These are phyloP conservation scores for Mylabris sibirica DNA, from an alignment of 2,888 invertebrate species.

Conservation along the genomic window DNA sequence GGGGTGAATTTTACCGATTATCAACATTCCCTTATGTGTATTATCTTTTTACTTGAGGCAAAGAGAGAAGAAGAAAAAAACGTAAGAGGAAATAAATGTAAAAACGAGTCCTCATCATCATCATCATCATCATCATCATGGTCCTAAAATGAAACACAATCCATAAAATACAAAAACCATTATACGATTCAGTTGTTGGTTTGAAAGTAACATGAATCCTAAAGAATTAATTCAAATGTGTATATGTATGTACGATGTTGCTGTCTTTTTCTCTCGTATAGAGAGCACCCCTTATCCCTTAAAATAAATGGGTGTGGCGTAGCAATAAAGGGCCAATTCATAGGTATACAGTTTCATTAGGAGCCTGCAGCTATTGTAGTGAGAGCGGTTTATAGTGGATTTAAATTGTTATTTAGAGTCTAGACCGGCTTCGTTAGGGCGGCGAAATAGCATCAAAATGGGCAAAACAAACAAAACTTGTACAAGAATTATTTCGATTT, in stretches of 20 bases:
- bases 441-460: not conserved
- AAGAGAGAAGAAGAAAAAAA: not conserved
- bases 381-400: constrained; percentile 5
- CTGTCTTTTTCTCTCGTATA: not conserved
- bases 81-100: not conserved
- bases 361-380: constrained; percentile 4
- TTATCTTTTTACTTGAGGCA: not conserved
- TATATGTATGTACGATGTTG: no score
- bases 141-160: not conserved
- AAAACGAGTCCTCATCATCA: not conserved
- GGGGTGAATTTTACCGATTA: not conserved
- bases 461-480: not conserved
- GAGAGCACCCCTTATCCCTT: constrained; percentile 1
- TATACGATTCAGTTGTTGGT: not conserved
- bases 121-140: not conserved
- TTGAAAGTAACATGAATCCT: constrained; percentile 4
- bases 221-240: constrained; percentile 2
- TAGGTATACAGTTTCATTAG: constrained; percentile 11
- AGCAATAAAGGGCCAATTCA: constrained; percentile 11
- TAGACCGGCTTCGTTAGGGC: not conserved
- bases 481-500: not conserved
- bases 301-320: constrained; percentile 9
- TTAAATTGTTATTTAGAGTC: constrained; percentile 9
- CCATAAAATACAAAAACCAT: not conserved
- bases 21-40: not conserved